Conservation (phyloP, 2,888 invertebrate species). For the Eurytoma adleriae region DNA sequence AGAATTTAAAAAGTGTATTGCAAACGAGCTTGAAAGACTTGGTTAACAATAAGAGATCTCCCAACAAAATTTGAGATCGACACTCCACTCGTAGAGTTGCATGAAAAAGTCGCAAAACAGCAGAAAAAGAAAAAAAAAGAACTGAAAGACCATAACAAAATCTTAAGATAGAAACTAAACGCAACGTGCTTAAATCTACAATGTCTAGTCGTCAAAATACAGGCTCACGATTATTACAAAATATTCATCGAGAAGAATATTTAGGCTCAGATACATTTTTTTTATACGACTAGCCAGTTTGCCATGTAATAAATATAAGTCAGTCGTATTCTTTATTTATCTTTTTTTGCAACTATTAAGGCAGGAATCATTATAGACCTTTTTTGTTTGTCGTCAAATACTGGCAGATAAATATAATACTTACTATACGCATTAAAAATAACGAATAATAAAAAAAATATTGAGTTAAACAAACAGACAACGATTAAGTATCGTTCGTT, state of each 20-base stretch:
- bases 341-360: constrained; percentile 46
- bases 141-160: constrained; percentile 11
- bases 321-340: constrained; percentile 30
- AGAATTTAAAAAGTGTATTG: background rate
- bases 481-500: constrained; percentile 50
- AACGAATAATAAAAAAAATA: constrained; percentile 26
- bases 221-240: constrained; percentile 38
- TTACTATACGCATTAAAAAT: constrained; percentile 1
- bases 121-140: background rate
- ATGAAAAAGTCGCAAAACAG: background rate
- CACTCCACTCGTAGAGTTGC: background rate
- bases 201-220: constrained; percentile 34
- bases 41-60: background rate
- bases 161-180: constrained; percentile 7
- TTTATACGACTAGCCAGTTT: constrained; percentile 15
- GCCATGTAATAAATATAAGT: constrained; percentile 28
- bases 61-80: background rate
- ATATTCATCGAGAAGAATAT: constrained; percentile 39
- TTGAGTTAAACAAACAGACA: constrained; percentile 14
- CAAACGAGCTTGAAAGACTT: constrained; percentile 16
- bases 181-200: constrained; percentile 44
- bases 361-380: constrained; percentile 39
- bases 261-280: constrained; percentile 28
- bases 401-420: constrained; percentile 26
- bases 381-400: constrained; percentile 5